Conservation (phyloP, 2,113 vertebrate genomes). For the cat (Felis catus) region F.catus_Fca126_mat1.0 CM031412.1:179037501-179038000, state of each 20-base stretch:
- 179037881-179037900: background rate
- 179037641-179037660: background rate
- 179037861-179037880: conserved; percentile 18
- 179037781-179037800: background rate
- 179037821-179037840: background rate
- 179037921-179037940: background rate
- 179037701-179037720: conserved; percentile 7
- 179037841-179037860: background rate
- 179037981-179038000: too few relatives aligned
- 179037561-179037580: background rate
- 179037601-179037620: conserved; percentile 29
- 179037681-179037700: background rate
- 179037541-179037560: background rate
- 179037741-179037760: background rate
- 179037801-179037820: conserved; percentile 25
- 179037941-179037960: background rate
- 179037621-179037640: background rate
- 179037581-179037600: conserved; percentile 31
- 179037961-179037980: too few relatives aligned
- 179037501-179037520: background rate
- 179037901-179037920: background rate
- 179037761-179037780: background rate
- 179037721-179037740: background rate
- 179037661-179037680: conserved; percentile 32
- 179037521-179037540: background rate